Evolutionary conservation across 2,888 invertebrate genomes (phyloP).

Genomic region (Nemoura dubitans): DNA sequence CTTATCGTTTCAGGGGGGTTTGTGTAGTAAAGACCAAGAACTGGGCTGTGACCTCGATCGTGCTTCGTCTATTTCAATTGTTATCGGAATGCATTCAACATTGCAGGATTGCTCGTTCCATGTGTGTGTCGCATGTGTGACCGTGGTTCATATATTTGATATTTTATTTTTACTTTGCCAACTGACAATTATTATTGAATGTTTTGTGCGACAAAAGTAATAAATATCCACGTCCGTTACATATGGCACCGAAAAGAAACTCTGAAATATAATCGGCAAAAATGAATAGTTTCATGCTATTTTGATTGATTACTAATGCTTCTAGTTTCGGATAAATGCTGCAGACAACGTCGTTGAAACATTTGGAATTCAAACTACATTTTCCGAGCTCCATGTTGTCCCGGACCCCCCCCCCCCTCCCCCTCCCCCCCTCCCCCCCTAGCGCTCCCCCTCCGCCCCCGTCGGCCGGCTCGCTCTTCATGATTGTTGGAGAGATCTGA

Average conservation of each 20-base stretch:
- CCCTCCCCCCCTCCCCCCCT: background rate
- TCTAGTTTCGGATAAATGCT: background rate
- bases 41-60: background rate
- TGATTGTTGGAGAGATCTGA: background rate
- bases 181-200: background rate
- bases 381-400: background rate
- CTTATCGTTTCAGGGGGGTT: background rate
- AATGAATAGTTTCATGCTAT: background rate
- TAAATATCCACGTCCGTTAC: background rate
- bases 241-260: background rate
- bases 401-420: too few species aligned
- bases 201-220: background rate
- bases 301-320: background rate
- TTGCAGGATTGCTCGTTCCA: background rate
- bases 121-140: too few species aligned
- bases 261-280: background rate
- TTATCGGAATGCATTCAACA: background rate
- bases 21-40: background rate
- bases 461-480: background rate
- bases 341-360: background rate
- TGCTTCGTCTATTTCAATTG: background rate
- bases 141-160: background rate
- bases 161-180: background rate
- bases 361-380: background rate
- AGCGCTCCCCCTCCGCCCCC: too few species aligned